Base-by-base conservation (phyloP, 2,888 invertebrate species). In the Diarsia brunnea region DNA sequence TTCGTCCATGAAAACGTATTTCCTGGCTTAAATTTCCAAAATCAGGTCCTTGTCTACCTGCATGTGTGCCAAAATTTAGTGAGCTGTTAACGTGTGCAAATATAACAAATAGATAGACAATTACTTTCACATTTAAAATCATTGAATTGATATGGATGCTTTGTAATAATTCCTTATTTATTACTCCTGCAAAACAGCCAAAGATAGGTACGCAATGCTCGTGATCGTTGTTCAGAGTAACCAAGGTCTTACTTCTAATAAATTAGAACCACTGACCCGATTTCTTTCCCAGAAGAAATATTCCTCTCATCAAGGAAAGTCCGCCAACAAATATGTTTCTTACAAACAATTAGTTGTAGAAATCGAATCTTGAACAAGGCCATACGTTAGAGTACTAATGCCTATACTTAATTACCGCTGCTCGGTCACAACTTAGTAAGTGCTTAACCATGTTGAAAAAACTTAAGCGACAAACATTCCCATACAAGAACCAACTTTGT, bases 291-390 rank as follows among this genome's bases (percentile, higher is more conserved):
- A 45, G 27, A 77, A 58, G 31, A 71, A 71, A 45, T 21, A 76
- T 43, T n/a, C 12, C 10, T 4, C 11, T 67, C 43, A 81, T 78
- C 47, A 78, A 68, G 43, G 12, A 70, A 71, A 73, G 63, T 73
- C 61, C 49, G 24, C 64, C 53, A 55, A 68, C 63, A 78, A 75
- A 69, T 55, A 74, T 73, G 71, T 65, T 65, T 67, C 43, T 74
- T 68, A 45, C 64, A 73, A 73, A 84, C 81, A 78, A 76, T 77
- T 79, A 60, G 65, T 78, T n/a, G 51, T 78, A 75, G 78, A 87
- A 91, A 92, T 90, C 87, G 89, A 92, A 93, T 93, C 92, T 92
- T 87, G 81, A 63, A 80, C 94, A 93, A 94, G 95, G 94, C 90
- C 91, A 81, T 81, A 73, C 79, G 84, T 78, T 84, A 80, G 75